A percentile compares a stretch with the other conserved stretches of the same genome.
These are phyloP conservation scores for Bedellia somnulentella DNA, from an alignment of 2,888 invertebrate species.

Conservation along the genomic window DNA sequence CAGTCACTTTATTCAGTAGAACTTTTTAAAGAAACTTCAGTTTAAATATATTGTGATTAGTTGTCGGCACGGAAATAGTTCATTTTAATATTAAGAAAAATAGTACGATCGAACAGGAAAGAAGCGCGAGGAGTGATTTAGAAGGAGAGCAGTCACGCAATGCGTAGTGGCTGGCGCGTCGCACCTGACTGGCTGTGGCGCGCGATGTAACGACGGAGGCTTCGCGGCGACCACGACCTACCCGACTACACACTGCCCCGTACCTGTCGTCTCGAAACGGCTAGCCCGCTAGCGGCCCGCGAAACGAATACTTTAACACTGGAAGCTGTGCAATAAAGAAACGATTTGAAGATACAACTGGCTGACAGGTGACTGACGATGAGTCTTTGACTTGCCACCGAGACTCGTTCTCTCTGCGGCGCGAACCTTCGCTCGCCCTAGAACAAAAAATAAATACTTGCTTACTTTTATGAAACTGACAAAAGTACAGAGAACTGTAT, in stretches of 20 bases:
- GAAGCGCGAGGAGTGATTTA: no score
- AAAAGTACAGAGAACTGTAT: no score
- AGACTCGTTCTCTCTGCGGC: not conserved
- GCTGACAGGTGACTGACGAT: slow-evolving; percentile 56
- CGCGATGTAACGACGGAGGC: slow-evolving; percentile 19
- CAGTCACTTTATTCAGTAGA: no score
- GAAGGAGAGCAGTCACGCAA: slow-evolving; percentile 18
- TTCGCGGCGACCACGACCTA: slow-evolving; percentile 50
- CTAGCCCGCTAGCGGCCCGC: no score
- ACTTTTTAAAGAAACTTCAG: no score
- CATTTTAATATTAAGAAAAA: no score
- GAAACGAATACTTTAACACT: slow-evolving; percentile 31
- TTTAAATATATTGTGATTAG: no score
- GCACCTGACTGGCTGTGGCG: slow-evolving; percentile 52
- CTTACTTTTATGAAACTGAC: no score
- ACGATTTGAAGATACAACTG: slow-evolving; percentile 56
- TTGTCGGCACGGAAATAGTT: no score
- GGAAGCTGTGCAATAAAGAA: slow-evolving; percentile 53
- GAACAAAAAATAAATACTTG: no score
- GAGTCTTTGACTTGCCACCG: slow-evolving; percentile 23
- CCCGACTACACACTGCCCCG: slow-evolving; percentile 42
- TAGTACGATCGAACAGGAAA: no score
- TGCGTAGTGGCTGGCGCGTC: slow-evolving; percentile 47
- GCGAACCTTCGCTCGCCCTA: no score
- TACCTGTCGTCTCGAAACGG: slow-evolving; percentile 42